Percentiles rank a stretch among this genome's conserved stretches.
Conservation (phyloP, 2,888 invertebrate genomes). For the Tuberolachnus salignus region DNA sequence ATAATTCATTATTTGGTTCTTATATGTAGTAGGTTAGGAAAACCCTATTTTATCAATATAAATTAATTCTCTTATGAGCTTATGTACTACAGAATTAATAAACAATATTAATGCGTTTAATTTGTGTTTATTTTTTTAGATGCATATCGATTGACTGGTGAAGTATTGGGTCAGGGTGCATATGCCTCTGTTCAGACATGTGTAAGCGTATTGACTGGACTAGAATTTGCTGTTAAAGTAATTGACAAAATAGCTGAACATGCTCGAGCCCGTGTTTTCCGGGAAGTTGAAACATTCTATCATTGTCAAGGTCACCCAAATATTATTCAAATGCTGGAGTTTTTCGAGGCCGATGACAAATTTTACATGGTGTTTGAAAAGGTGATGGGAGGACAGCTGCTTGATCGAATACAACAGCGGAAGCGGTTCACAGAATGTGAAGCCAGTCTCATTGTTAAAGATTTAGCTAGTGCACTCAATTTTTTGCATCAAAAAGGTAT, state of each 20-base stretch:
- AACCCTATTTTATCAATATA: not conserved
- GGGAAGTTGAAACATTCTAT: constrained; percentile 98
- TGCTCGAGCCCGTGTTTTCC: constrained; percentile 92
- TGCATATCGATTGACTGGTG: constrained; percentile 92
- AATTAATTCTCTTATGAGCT: not conserved
- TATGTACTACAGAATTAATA: not conserved
- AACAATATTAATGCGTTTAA: not conserved
- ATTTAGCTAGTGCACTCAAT: constrained; percentile 91
- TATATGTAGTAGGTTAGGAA: not conserved
- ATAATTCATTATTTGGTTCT: not conserved
- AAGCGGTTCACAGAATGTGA: constrained; percentile 94
- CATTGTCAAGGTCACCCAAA: constrained; percentile 97
- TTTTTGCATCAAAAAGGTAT: constrained; percentile 91
- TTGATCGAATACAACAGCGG: constrained; percentile 90
- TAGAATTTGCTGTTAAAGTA: constrained; percentile 96
- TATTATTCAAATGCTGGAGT: constrained; percentile 96
- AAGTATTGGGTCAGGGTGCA: constrained; percentile 94
- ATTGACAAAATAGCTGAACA: constrained; percentile 95
- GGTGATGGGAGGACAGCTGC: constrained; percentile 91
- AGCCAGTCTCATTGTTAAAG: constrained; percentile 90
- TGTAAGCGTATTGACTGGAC: constrained; percentile 85
- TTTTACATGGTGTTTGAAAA: constrained; percentile 99
- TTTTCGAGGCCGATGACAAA: constrained; percentile 93
- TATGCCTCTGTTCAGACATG: constrained; percentile 96
- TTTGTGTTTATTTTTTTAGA: constrained; percentile 70